Base-by-base conservation (phyloP, 92 coral and sea anemone species). In the Anthopleura xanthogrammica region DNA sequence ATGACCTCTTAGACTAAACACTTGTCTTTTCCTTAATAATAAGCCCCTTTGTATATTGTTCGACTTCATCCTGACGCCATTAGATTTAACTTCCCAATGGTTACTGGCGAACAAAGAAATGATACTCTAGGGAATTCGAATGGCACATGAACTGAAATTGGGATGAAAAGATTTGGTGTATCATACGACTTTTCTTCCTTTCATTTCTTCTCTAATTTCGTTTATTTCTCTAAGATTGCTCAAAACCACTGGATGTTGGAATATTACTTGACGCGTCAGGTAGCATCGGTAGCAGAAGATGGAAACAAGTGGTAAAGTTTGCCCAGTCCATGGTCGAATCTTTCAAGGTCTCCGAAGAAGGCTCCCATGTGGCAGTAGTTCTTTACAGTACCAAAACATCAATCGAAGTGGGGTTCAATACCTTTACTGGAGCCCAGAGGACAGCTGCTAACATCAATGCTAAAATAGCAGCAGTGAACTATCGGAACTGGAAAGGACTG, bases 261-360 rank as follows among this genome's bases (percentile, higher is more conserved):
- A 76, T 90, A 13, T 77, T 90, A 70, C 42, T 90, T 55, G 93
- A 90, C 77, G 90, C 90, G 2, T 90, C 93, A 52, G 93, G 93
- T 79, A 84, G 87, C 75, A 84, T 84, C 68, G 87, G 87, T 5
- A 84, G 54, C 7, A 84, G 40, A 24, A 65, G 83, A 68, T 84
- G 87, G 87, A 9, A 6, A 10, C 19, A 84, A 48, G 87, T 84
- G 40, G 87, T 84, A 4, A 39, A 16, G 9, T 84, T 84, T 60
- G 76, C 87, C 2, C 52, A 84, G 73, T 29, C 82, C 16, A 22
- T 84, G 20, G 83, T 84, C 7, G 52, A 78, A 52, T 79, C 87
- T n/a, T 84, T 84, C 58, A 77, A 77, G 65, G 83, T 84, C 20
- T 77, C 87, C 22, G 81, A 77, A 60, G 57, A 68, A 29, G 83